These are phyloP conservation scores for Pelmatolapia mariae DNA, from an alignment of 2,113 vertebrate genomes.

Conservation along the genomic window DNA sequence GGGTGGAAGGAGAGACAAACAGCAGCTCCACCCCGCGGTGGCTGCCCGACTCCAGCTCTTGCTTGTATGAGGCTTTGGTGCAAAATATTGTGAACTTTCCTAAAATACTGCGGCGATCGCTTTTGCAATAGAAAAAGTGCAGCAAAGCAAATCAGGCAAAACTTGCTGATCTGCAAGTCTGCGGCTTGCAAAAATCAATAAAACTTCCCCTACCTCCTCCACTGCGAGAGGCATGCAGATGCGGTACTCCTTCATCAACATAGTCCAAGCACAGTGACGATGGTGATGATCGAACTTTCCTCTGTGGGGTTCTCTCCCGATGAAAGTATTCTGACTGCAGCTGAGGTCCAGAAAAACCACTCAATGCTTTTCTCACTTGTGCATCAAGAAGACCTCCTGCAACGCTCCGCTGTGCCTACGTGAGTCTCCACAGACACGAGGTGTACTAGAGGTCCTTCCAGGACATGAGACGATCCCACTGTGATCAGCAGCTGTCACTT, in stretches of 20 bases:
- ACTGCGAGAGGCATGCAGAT: constrained; percentile 88
- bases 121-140: neutral
- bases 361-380: neutral
- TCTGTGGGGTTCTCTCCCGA: neutral
- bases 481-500: neutral
- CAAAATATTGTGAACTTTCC: constrained; percentile 10
- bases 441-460: neutral
- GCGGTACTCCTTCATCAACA: constrained; percentile 87
- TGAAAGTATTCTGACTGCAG: neutral
- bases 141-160: neutral
- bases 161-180: neutral
- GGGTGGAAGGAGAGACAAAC: neutral
- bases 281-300: neutral
- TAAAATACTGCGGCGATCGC: neutral
- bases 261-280: constrained; percentile 38
- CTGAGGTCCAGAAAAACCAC: neutral
- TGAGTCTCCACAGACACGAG: neutral
- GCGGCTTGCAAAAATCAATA: neutral
- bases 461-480: neutral
- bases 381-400: constrained; percentile 7
- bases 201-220: constrained; percentile 78
- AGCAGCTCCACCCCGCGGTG: constrained; percentile 48
- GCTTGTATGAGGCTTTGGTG: neutral
- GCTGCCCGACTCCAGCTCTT: neutral
- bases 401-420: neutral